These are phyloP conservation scores for Lepus americanus DNA, from an alignment of 2,113 vertebrate species.

Conservation along the genomic window DNA sequence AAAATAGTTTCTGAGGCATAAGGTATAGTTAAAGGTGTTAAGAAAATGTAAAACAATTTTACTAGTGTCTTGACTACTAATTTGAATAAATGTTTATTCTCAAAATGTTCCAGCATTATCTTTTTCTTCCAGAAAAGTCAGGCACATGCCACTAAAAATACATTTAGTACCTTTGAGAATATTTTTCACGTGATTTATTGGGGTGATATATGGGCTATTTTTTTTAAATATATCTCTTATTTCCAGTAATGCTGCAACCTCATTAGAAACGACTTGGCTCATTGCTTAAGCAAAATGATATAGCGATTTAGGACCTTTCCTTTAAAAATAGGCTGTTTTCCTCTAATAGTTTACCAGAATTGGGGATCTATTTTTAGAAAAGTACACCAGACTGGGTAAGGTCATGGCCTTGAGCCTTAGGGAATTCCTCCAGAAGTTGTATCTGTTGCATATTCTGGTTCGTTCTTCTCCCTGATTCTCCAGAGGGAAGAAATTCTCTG, in stretches of 20 bases:
- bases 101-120: constrained; percentile 72
- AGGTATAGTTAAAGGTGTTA: constrained; percentile 73
- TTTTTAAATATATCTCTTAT: constrained; percentile 81
- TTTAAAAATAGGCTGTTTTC: constrained; percentile 80
- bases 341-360: constrained; percentile 76
- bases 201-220: constrained; percentile 75
- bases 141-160: constrained; percentile 75
- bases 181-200: constrained; percentile 82
- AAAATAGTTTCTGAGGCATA: constrained; percentile 69
- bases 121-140: constrained; percentile 75
- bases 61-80: constrained; percentile 70
- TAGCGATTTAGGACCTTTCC: constrained; percentile 72
- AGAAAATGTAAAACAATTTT: constrained; percentile 79
- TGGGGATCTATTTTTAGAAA: constrained; percentile 73
- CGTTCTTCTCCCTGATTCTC: constrained; percentile 45
- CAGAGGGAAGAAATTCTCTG: constrained; percentile 50
- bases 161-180: constrained; percentile 69
- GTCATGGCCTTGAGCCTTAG: constrained; percentile 42
- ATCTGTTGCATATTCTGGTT: constrained; percentile 29
- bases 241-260: constrained; percentile 80
- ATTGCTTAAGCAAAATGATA: constrained; percentile 82
- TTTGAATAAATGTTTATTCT: constrained; percentile 80
- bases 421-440: constrained; percentile 54
- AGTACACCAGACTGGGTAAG: constrained; percentile 56
- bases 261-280: constrained; percentile 81